Conservation (phyloP, 2,888 invertebrate species). For the Glaucopsyche alexis region DNA sequence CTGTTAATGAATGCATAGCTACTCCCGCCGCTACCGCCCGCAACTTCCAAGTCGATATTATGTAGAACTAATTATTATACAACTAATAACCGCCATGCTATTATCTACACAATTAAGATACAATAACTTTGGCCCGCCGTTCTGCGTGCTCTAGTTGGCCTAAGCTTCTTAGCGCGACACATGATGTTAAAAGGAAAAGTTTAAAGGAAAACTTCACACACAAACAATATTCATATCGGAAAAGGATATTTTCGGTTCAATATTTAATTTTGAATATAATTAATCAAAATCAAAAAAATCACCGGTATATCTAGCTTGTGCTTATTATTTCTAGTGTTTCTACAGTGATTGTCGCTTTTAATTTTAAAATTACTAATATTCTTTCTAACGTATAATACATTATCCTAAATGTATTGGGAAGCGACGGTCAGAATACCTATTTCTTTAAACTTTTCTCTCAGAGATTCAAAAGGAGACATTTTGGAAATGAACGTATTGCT, state of each 20-base stretch:
- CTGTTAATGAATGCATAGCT: slow-evolving; percentile 5
- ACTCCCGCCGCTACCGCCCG: not conserved
- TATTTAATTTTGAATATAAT: not conserved
- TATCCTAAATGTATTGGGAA: no score
- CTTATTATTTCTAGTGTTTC: no score
- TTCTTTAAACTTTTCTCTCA: no score
- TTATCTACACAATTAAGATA: not conserved
- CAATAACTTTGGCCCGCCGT: not conserved
- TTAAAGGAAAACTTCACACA: not conserved
- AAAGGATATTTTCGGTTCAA: not conserved
- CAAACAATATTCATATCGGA: not conserved
- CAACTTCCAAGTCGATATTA: slow-evolving; percentile 17
- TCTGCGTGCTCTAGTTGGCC: not conserved
- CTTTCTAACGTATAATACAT: no score
- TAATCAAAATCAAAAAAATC: no score
- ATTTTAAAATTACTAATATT: no score
- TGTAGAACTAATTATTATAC: slow-evolving; percentile 8
- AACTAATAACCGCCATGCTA: slow-evolving; percentile 8
- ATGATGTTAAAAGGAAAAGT: not conserved
- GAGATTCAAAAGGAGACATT: no score
- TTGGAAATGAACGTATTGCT: no score
- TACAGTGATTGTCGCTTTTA: no score
- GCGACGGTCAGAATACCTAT: no score
- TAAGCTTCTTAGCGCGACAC: not conserved
- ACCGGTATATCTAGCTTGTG: no score